phyloP scores from a whole-genome alignment of 2,888 invertebrate species.

The Tipula lateralis region DNA sequence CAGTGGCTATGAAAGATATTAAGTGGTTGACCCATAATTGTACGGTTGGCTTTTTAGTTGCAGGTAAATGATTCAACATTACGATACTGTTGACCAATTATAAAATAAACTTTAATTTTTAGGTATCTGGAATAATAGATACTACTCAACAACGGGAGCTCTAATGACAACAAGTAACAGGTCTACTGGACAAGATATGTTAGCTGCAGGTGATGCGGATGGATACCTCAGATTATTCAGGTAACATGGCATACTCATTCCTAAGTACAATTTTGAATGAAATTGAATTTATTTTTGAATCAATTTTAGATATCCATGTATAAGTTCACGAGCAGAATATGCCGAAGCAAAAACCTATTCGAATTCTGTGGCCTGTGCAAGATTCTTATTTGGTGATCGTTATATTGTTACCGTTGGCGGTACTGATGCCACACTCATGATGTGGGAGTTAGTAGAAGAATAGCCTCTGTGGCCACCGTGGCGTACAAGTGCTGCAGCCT shows the following conservation, averaged over 20 bases:
- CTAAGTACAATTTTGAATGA: background rate
- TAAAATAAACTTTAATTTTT: conserved; percentile 48
- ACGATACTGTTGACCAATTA: background rate
- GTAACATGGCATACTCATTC: conserved; percentile 46
- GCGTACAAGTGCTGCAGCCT: conserved; percentile 35
- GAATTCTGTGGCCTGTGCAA: conserved; percentile 69
- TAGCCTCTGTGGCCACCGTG: conserved; percentile 49
- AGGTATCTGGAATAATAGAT: conserved; percentile 80
- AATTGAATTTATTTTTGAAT: background rate
- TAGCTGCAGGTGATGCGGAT: conserved; percentile 83
- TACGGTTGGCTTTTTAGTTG: conserved; percentile 80
- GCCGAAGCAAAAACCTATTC: conserved; percentile 85
- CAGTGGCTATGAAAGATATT: conserved; percentile 83
- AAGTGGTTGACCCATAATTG: conserved; percentile 86
- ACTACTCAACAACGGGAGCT: conserved; percentile 80
- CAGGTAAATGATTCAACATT: conserved; percentile 56
- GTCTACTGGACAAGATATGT: conserved; percentile 75
- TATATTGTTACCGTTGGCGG: conserved; percentile 82
- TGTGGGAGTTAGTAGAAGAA: conserved; percentile 74
- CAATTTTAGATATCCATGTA: conserved; percentile 69
- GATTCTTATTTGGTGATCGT: conserved; percentile 82
- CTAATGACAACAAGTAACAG: conserved; percentile 75
- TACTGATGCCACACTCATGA: conserved; percentile 81
- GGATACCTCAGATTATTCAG: conserved; percentile 81
- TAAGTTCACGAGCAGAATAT: conserved; percentile 80